Evolutionary conservation across 2,888 invertebrate species (phyloP), one percentile per base, ranked within the genome.

Genomic region (Drosophila cognata): DNA sequence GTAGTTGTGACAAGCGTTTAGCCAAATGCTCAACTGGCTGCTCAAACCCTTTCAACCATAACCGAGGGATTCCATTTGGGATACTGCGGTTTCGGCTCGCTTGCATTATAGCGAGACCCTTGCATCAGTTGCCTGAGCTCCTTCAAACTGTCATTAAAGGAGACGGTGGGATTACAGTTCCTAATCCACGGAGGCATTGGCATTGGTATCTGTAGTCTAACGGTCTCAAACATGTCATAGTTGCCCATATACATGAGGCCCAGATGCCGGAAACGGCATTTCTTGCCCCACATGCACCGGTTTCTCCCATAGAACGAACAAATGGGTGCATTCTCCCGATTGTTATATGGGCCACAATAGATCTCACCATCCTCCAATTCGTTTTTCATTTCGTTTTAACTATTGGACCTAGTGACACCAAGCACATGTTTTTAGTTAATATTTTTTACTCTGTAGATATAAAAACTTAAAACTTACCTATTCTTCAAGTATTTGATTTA

Each of bases 71-170:
- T 33, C 0, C 35, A 18, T 1, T 6, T 8, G 16, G 10, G 18
- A 2, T 8, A 8, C 8, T 4, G 7, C 10, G 0, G 16, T 10
- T n/a, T 1, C 6, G 21, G 4, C n/a, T 29, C n/a, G 10, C 21
- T n/a, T 7, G 31, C 10, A 4, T 50, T 57, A n/a, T 58, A 58
- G 18, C 51, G 55, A 16, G 65, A 59, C 2, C 16, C 2, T 11
- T 16, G 46, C 66, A 79, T 65, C n/a, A 67, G 4, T 3, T 68
- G 41, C 36, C 13, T 52, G 0, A 60, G 21, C 5, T 31, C 21
- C 1, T 16, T 16, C 31, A 82, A 36, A n/a, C 13, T 65, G 11
- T 8, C 16, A 18, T 62, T 31, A 13, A 70, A 79, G 7, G 74
- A 62, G 10, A 0, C 5, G n/a, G 1, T 33, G 13, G 13, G 16